A percentile compares a stretch with the other conserved stretches of the same genome.
phyloP scores from a whole-genome alignment of 2,113 vertebrate species.

The Mixornis gularis region DNA sequence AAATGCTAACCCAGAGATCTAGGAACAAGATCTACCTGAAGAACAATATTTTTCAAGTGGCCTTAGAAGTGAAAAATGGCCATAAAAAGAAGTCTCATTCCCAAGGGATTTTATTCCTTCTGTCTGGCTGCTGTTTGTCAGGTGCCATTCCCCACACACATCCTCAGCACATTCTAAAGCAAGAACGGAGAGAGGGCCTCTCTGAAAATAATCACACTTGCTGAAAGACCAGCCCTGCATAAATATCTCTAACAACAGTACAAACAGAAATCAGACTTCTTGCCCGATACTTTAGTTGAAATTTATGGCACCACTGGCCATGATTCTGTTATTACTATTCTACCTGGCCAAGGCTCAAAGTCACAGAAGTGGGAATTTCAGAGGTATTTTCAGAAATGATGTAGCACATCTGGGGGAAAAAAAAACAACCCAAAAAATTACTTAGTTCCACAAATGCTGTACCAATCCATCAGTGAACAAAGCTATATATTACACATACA shows the following conservation, averaged over 20 bases:
- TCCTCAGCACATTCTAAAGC: slow-evolving; percentile 37
- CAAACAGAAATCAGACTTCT: slow-evolving; percentile 48
- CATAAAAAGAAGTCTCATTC: slow-evolving; percentile 31
- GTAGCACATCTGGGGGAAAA: neutral
- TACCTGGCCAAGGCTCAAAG: slow-evolving; percentile 48
- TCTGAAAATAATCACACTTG: slow-evolving; percentile 63
- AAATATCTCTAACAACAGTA: slow-evolving; percentile 52
- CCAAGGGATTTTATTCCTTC: slow-evolving; percentile 26
- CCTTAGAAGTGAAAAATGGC: slow-evolving; percentile 49
- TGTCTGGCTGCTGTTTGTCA: slow-evolving; percentile 25
- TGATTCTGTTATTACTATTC: slow-evolving; percentile 49
- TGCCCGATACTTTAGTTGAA: neutral
- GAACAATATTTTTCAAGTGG: slow-evolving; percentile 60
- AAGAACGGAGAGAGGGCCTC: slow-evolving; percentile 42
- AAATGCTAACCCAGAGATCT: slow-evolving; percentile 39
- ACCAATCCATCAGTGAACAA: neutral
- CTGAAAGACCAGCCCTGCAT: slow-evolving; percentile 56
- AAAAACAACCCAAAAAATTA: neutral
- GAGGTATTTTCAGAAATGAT: slow-evolving; percentile 38
- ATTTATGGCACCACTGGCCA: slow-evolving; percentile 31
- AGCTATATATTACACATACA: neutral
- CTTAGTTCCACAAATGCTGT: neutral
- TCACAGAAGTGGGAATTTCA: slow-evolving; percentile 29
- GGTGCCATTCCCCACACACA: neutral
- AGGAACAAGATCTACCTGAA: slow-evolving; percentile 55